These are phyloP conservation scores for Sebastes hubbsi DNA, from an alignment of 2,797 vertebrate species.

Conservation along the genomic window DNA sequence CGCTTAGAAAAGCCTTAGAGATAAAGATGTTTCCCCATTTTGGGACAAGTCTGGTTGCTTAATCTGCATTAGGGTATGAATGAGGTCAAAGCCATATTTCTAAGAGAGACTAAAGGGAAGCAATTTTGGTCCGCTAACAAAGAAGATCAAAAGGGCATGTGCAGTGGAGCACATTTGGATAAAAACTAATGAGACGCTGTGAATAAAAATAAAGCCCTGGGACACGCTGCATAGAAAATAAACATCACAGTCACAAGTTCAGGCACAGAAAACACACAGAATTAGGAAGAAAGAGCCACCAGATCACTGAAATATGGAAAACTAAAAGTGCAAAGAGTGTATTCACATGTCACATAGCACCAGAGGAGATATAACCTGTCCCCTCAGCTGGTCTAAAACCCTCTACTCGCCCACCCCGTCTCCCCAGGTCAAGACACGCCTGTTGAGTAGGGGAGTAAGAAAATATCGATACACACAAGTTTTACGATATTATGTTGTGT, in stretches of 20 bases:
- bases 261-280: background rate
- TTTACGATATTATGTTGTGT: fast-evolving
- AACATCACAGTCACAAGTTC: background rate
- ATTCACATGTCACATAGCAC: background rate
- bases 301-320: background rate
- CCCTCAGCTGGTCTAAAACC: background rate
- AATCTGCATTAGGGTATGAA: slow-evolving; percentile 43
- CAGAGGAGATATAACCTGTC: background rate
- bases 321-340: background rate
- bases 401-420: background rate
- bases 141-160: slow-evolving; percentile 26
- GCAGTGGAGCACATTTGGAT: slow-evolving; percentile 14
- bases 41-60: slow-evolving; percentile 18
- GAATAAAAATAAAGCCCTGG: slow-evolving; percentile 11
- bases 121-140: slow-evolving; percentile 9
- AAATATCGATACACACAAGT: no score
- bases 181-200: slow-evolving; percentile 16
- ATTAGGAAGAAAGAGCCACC: background rate
- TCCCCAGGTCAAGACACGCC: background rate
- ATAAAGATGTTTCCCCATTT: slow-evolving; percentile 37
- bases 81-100: slow-evolving; percentile 38
- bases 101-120: slow-evolving; percentile 24
- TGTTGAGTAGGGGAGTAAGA: no score
- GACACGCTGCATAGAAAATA: background rate
- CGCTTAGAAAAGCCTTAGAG: slow-evolving; percentile 25